phyloP scores from a whole-genome alignment of 92 coral and sea anemone species.

The Parazoanthus atlanticus region DNA sequence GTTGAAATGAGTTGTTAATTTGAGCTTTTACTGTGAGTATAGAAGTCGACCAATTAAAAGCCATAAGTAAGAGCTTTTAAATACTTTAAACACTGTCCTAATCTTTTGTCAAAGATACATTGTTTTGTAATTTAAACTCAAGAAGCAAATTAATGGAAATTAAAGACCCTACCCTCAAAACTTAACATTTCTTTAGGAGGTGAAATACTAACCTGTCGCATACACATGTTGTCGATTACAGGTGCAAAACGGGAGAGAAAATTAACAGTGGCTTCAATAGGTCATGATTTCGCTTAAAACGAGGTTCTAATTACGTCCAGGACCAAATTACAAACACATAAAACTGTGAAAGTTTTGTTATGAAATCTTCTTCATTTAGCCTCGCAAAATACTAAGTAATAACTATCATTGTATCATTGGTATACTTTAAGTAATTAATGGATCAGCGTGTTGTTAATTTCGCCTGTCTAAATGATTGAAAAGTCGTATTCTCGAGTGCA shows the following conservation, averaged over 20 bases:
- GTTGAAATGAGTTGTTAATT: slow-evolving; percentile 2
- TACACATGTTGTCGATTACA: background rate
- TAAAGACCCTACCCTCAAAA: background rate
- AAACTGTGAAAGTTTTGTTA: background rate
- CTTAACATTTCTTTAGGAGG: background rate
- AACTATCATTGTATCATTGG: slow-evolving; percentile 4
- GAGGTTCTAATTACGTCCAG: background rate
- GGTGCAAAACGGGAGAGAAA: background rate
- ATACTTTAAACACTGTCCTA: background rate
- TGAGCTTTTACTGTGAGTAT: background rate
- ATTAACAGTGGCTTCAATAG: background rate
- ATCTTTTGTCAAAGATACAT: slow-evolving; percentile 5
- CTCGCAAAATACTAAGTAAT: background rate
- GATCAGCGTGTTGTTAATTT: background rate
- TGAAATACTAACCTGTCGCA: background rate
- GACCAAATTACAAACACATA: background rate
- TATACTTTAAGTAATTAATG: background rate
- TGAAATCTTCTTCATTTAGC: background rate
- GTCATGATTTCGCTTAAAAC: background rate
- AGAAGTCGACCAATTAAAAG: background rate
- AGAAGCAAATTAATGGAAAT: slow-evolving; percentile 19
- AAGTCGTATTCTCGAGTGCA: background rate
- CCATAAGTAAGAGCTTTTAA: background rate
- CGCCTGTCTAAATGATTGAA: background rate
- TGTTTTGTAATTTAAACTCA: slow-evolving; percentile 1